Evolutionary conservation across 2,888 invertebrate species (phyloP), one percentile per base, ranked within the genome.

Genomic region (Andrena hattorfiana): DNA sequence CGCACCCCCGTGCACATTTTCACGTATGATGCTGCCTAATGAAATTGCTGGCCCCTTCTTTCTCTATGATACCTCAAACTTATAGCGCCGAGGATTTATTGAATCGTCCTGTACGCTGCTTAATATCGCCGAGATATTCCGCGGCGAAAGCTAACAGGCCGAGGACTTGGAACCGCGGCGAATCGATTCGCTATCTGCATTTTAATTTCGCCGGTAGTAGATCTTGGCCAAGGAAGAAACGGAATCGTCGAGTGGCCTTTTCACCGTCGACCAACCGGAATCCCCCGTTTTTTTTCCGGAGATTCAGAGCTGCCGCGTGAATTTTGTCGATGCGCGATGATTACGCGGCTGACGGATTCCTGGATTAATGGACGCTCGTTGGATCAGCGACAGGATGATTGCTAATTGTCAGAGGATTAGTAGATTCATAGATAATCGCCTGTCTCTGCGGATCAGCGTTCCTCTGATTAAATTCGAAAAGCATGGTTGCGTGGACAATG

Each of bases 141-240:
- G 28, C 59, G 13, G 32, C 28, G 63, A 28, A 32, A 20, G 28
- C 32, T 32, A 30, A 0, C 13, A 20, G 16, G 20, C 8, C 48
- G 67, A 48, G 7, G 26, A 60, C n/a, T 20, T 20, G 49, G 49
- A 63, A 64, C 69, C 26, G 26, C 69, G 62, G 48, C 26, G 72
- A 66, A 81, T 83, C 77, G 77, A 83, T 76, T 74, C 67, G 26
- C 23, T 64, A 51, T 73, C 73, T 71, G 62, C 77, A 74, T 81
- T 83, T 77, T 74, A 82, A 81, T 74, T 69, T 60, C 68, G 28
- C 81, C 42, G 48, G 4, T 30, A 20, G 35, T 10, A 49, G 26
- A 23, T 74, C 74, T 62, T 51, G n/a, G 20, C 62, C 48, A 35
- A 20, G 20, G 42, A 54, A 71, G 66, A 66, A 60, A 51, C 28